phyloP scores from a whole-genome alignment of 2,113 vertebrate genomes.

The Ailurus styani region DNA sequence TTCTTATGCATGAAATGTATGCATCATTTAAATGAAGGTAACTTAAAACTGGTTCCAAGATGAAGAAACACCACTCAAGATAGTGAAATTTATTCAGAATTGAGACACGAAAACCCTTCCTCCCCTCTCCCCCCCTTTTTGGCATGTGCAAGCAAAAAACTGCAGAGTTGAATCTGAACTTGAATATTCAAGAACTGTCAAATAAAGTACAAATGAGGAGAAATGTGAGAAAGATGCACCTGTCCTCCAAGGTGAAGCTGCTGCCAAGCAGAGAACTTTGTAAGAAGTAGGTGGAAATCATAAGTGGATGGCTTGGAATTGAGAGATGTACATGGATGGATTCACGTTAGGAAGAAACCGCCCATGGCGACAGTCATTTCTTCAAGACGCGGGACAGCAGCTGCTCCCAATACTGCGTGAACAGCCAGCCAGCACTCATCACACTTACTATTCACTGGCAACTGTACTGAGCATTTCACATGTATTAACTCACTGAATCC shows the following conservation, averaged over 20 bases:
- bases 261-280: neutral
- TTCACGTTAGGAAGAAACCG: neutral
- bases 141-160: neutral
- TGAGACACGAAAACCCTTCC: neutral
- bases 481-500: neutral
- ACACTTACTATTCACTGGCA: accelerated
- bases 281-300: neutral
- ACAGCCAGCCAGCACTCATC: no score
- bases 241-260: neutral
- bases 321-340: neutral
- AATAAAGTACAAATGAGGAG: neutral
- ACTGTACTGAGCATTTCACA: neutral
- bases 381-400: neutral
- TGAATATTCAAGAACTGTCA: neutral
- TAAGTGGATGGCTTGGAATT: neutral
- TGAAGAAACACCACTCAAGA: neutral
- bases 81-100: neutral
- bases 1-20: neutral
- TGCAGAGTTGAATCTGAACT: neutral
- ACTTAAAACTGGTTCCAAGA: neutral
- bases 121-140: no score
- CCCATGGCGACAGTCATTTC: neutral
- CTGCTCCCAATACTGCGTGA: neutral
- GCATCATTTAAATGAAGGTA: neutral
- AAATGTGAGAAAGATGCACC: neutral